Evolutionary conservation across 1,140 invertebrate genomes (phyloP), one percentile per base, ranked within the genome.

Genomic region (Drosophila guanche): DNA sequence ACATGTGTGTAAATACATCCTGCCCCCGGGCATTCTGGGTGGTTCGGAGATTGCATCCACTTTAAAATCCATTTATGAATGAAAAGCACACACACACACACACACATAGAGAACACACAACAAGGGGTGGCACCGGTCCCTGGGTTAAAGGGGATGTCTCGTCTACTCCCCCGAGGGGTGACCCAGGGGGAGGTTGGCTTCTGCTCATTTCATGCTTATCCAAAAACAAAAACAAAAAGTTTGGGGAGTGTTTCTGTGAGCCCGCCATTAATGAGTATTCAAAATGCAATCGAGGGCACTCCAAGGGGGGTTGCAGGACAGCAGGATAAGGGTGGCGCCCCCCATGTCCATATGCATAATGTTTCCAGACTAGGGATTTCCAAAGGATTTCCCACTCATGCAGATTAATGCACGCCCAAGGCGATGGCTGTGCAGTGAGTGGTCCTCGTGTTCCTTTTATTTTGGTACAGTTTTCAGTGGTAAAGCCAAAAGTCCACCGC

Each of bases 51-150:
- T 75, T 74, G 77, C 80, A 86, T 81, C 46, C 80, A 85, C 80
- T 85, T 85, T 85, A 86, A 86, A 86, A 86, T 80, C 77, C 77
- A 85, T 85, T 85, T 85, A 84, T 79, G 72, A 79, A 76, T 85
- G 76, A 76, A 79, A 70, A 63, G 46, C 33, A 37, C 33, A 10
- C 29, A 10, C 8, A 33, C 29, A 12, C 10, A 37, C 8, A 33
- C 0, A 33, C 6, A 29, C 16, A 29, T 6, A 29, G 6, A 29
- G 5, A 67, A 45, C 51, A 42, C 41, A 46, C 20, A 61, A 47
- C 40, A 74, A 54, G 57, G 54, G 62, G 66, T 68, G 57, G 56
- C 71, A 41, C 47, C 33, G 33, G 33, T 37, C 33, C 10, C 33
- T 45, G 20, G 52, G 23, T 51, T 40, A 25, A 10, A 40, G 70